Percentiles rank a stretch among this genome's conserved stretches.
phyloP scores from a whole-genome alignment of 2,888 invertebrate species.

The Dicycla oo region DNA sequence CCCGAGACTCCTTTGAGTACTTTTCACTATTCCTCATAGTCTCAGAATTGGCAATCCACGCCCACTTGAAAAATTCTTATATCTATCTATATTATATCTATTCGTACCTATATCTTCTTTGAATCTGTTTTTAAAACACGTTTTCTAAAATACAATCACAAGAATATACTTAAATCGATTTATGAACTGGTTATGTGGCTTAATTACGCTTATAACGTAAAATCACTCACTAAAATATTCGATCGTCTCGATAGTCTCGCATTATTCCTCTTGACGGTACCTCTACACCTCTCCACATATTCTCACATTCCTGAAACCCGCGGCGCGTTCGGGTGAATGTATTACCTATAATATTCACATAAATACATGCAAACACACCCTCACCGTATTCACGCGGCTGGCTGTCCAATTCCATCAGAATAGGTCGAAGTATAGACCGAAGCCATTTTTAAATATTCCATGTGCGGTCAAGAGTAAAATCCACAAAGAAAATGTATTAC shows the following conservation, averaged over 20 bases:
- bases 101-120: not conserved
- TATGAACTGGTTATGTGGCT: no score
- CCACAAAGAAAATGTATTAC: conserved; percentile 89
- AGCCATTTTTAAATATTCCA: conserved; percentile 89
- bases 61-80: no score
- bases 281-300: not conserved
- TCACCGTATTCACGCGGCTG: conserved; percentile 80
- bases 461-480: conserved; percentile 89
- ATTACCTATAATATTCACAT: conserved; percentile 66
- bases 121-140: not conserved
- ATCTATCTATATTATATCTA: no score
- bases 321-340: conserved; percentile 26
- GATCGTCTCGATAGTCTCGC: not conserved
- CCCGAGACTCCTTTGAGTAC: no score
- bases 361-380: conserved; percentile 75
- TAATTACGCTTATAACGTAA: not conserved
- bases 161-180: not conserved
- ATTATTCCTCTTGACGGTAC: not conserved
- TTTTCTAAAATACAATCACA: no score
- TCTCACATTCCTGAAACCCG: conserved; percentile 16
- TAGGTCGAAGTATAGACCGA: conserved; percentile 80
- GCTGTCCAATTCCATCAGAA: conserved; percentile 81
- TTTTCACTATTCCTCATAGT: no score
- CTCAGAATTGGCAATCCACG: no score
- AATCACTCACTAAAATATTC: not conserved